Conservation (phyloP, 2,113 vertebrate genomes). For the Tinamus guttatus region DNA sequence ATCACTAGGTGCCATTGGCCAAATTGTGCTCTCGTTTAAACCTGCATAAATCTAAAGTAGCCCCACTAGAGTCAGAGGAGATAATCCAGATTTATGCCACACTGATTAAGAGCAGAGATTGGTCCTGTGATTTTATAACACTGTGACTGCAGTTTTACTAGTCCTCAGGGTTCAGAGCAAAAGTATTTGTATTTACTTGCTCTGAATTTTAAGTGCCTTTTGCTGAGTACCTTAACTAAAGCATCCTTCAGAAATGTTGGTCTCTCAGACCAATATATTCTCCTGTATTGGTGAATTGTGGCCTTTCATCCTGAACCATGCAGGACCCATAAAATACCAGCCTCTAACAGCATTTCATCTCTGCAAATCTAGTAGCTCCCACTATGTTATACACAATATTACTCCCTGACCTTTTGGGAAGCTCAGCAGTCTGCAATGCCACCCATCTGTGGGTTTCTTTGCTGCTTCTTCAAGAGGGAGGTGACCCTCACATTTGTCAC, state of each 20-base stretch:
- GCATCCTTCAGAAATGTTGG: not conserved
- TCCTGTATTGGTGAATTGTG: not conserved
- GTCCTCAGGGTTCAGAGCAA: not conserved
- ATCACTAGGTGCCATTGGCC: not conserved
- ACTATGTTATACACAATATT: not conserved
- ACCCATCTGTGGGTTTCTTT: not conserved
- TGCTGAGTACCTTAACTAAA: not conserved
- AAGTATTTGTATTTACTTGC: not conserved
- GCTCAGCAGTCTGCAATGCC: not conserved
- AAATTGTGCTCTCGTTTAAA: not conserved
- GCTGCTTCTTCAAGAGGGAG: not conserved
- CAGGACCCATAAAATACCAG: not conserved
- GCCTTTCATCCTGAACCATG: not conserved
- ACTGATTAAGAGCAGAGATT: not conserved
- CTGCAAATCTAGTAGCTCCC: not conserved
- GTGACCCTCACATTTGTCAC: not conserved
- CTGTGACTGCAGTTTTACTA: not conserved
- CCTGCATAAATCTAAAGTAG: not conserved
- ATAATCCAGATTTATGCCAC: not conserved
- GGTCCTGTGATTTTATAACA: not conserved
- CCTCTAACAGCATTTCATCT: not conserved
- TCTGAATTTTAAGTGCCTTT: slow-evolving; percentile 20
- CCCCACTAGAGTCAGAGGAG: not conserved
- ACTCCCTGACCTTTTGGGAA: not conserved
- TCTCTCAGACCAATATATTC: not conserved